Percentiles rank a stretch among this genome's conserved stretches.
phyloP scores from a whole-genome alignment of 2,888 invertebrate species.

The Agriopis leucophaearia region DNA sequence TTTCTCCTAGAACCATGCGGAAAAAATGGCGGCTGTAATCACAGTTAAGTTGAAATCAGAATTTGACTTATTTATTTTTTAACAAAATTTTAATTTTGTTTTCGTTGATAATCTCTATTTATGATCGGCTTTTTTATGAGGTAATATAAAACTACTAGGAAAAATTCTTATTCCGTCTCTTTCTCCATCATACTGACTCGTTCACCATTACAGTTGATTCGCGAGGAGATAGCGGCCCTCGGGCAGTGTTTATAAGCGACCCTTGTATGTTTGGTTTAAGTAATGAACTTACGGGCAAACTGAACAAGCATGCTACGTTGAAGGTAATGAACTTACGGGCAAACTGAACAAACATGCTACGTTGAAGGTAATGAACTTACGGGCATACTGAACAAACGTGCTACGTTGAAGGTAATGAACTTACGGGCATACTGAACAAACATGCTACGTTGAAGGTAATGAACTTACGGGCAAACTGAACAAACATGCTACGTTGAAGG shows the following conservation, averaged over 20 bases:
- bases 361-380: conserved; percentile 56
- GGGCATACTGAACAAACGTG: conserved; percentile 32
- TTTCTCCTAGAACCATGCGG: no score
- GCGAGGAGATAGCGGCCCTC: conserved; percentile 55
- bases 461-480: conserved; percentile 44
- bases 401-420: conserved; percentile 52
- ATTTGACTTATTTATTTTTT: no score
- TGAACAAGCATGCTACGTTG: conserved; percentile 24
- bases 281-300: conserved; percentile 50
- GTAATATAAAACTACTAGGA: no score
- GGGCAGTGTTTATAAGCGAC: conserved; percentile 61
- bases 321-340: conserved; percentile 15
- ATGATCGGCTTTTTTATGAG: no score
- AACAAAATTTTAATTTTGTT: no score
- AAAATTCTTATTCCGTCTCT: no score
- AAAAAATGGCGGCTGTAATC: no score
- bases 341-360: neutral
- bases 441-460: conserved; percentile 47
- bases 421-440: conserved; percentile 38
- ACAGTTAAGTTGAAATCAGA: no score
- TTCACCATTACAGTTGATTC: conserved; percentile 59
- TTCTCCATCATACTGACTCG: neutral
- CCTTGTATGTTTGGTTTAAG: conserved; percentile 56
- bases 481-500: conserved; percentile 37
- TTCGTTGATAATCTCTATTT: no score